These are phyloP conservation scores for Alsophila aescularia DNA, from an alignment of 2,888 invertebrate species.

Conservation along the genomic window DNA sequence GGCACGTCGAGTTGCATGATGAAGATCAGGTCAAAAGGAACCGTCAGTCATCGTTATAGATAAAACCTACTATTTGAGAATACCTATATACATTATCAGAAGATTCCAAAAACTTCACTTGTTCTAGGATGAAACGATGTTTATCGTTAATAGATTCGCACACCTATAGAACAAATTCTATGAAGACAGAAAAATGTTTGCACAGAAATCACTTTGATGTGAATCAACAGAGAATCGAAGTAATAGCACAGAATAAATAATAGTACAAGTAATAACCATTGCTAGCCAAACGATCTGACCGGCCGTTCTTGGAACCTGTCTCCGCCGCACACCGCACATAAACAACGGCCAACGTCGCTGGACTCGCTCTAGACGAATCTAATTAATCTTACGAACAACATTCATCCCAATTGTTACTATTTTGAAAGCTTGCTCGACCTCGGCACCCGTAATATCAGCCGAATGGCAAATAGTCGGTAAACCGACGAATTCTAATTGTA, in stretches of 20 bases:
- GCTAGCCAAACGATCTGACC: not conserved
- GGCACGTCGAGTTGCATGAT: not conserved
- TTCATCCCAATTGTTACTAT: slow-evolving; percentile 8
- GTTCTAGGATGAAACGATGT: not conserved
- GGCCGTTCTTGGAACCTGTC: not conserved
- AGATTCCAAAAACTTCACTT: not conserved
- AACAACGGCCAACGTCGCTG: not conserved
- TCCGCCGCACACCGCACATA: not conserved
- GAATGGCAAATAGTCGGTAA: not conserved
- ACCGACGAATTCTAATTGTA: not conserved
- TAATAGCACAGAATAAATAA: too few species aligned
- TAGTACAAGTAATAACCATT: slow-evolving; percentile 1
- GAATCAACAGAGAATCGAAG: slow-evolving; percentile 6
- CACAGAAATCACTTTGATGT: slow-evolving; percentile 19
- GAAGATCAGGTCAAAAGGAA: not conserved
- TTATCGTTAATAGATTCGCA: slow-evolving; percentile 3
- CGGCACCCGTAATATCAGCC: not conserved
- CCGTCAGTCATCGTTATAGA: too few species aligned
- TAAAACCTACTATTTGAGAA: too few species aligned
- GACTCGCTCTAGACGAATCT: not conserved
- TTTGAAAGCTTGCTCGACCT: slow-evolving; percentile 7
- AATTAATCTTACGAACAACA: slow-evolving; percentile 14
- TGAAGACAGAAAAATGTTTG: slow-evolving; percentile 18
- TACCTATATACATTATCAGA: not conserved
- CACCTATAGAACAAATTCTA: slow-evolving; percentile 7